Evolutionary conservation across 2,888 invertebrate species (phyloP).

Genomic region (Acleris sparsana): DNA sequence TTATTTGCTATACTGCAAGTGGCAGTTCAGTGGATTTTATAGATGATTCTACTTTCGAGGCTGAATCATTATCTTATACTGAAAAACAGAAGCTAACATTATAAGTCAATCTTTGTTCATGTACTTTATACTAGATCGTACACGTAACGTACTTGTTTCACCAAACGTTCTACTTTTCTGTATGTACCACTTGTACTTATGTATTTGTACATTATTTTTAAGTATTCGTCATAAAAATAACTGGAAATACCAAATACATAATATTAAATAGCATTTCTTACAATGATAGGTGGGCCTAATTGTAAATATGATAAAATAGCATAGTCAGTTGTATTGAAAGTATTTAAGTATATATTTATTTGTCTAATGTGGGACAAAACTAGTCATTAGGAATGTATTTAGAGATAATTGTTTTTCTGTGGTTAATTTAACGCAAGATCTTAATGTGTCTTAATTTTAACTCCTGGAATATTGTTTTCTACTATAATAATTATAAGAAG

Average conservation of each 20-base stretch:
- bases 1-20: too few species aligned
- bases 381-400: slow-evolving; percentile 30
- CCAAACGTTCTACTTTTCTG: too few species aligned
- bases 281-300: slow-evolving; percentile 50
- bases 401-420: slow-evolving; percentile 27
- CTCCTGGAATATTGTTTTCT: slow-evolving; percentile 30
- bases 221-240: slow-evolving; percentile 18
- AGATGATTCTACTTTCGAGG: too few species aligned
- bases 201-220: slow-evolving; percentile 10
- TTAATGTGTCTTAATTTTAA: slow-evolving; percentile 27
- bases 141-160: too few species aligned
- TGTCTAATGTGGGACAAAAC: slow-evolving; percentile 29
- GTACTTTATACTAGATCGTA: too few species aligned
- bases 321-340: slow-evolving; percentile 35
- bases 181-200: background rate
- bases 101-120: too few species aligned
- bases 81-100: too few species aligned
- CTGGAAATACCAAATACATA: slow-evolving; percentile 12
- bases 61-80: too few species aligned
- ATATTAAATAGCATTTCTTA: slow-evolving; percentile 57
- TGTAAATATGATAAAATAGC: slow-evolving; percentile 44
- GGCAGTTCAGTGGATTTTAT: too few species aligned
- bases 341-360: slow-evolving; percentile 45
- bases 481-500: slow-evolving; percentile 32
- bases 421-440: slow-evolving; percentile 23